These are phyloP conservation scores for Gavialis gangeticus DNA, from an alignment of 2,113 vertebrate species.

Conservation along the genomic window DNA sequence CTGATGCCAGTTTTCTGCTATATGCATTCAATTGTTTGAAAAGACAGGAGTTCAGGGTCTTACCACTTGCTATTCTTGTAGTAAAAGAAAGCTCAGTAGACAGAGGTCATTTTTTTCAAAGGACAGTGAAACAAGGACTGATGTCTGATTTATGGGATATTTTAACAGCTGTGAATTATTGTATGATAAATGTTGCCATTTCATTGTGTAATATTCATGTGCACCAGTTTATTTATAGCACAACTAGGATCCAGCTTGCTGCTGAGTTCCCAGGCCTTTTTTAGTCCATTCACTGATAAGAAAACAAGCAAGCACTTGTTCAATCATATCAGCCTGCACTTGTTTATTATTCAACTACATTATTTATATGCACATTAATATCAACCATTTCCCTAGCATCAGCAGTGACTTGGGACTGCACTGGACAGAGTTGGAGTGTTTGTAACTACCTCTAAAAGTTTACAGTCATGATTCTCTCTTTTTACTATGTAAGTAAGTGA, in stretches of 20 bases:
- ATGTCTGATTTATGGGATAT: not conserved
- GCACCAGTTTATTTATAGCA: not conserved
- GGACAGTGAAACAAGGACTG: not conserved
- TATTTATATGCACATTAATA: not conserved
- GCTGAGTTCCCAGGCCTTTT: fast-evolving
- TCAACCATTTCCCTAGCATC: not conserved
- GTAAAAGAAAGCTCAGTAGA: not conserved
- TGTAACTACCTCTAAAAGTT: not conserved
- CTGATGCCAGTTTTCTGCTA: conserved; percentile 64
- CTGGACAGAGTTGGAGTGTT: not conserved
- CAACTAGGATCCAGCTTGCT: not conserved
- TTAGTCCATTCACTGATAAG: fast-evolving
- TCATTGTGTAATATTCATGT: not conserved
- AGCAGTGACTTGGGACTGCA: not conserved
- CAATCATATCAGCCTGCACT: fast-evolving
- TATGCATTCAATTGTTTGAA: conserved; percentile 44
- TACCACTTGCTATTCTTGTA: not conserved
- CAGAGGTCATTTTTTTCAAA: not conserved
- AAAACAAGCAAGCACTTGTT: fast-evolving
- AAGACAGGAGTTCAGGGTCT: conserved; percentile 25
- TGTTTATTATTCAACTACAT: not conserved
- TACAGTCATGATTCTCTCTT: not conserved
- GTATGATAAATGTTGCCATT: fast-evolving
- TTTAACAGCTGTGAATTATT: not conserved
- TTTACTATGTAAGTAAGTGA: not conserved